phyloP scores from a whole-genome alignment of 2,113 vertebrate genomes.

The Tragulus kanchil region DNA sequence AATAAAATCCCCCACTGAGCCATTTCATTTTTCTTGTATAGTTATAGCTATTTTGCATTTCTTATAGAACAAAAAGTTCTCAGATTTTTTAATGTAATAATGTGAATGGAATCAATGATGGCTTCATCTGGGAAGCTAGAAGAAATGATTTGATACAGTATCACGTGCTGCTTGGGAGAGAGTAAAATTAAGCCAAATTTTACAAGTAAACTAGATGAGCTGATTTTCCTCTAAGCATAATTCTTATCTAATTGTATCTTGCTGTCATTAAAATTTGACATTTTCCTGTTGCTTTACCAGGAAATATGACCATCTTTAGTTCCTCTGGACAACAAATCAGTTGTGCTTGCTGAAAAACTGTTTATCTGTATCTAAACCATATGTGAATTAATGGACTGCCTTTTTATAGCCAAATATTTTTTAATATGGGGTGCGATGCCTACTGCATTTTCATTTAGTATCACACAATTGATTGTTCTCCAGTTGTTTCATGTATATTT shows the following conservation, averaged over 20 bases:
- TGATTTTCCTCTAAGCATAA: not conserved
- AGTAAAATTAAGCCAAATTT: not conserved
- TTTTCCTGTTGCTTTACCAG: not conserved
- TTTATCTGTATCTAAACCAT: not conserved
- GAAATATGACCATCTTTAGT: not conserved
- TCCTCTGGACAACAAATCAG: not conserved
- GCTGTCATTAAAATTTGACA: not conserved
- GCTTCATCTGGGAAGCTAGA: not conserved
- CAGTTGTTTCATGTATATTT: not conserved
- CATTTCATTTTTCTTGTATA: slow-evolving; percentile 27
- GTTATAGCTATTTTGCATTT: slow-evolving; percentile 36
- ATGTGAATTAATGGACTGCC: not conserved
- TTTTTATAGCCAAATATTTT: not conserved
- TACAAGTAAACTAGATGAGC: not conserved
- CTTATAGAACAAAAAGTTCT: not conserved
- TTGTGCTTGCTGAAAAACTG: not conserved
- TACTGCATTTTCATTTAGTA: not conserved
- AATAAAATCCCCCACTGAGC: not conserved
- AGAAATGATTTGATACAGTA: not conserved
- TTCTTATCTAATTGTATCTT: slow-evolving; percentile 5
- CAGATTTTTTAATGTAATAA: slow-evolving; percentile 12
- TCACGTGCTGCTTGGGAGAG: not conserved
- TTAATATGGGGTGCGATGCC: not conserved
- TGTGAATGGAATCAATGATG: not conserved
- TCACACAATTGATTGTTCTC: not conserved